These are phyloP conservation scores for Lindbergichthys nudifrons DNA, from an alignment of 2,797 vertebrate genomes.

Conservation along the genomic window DNA sequence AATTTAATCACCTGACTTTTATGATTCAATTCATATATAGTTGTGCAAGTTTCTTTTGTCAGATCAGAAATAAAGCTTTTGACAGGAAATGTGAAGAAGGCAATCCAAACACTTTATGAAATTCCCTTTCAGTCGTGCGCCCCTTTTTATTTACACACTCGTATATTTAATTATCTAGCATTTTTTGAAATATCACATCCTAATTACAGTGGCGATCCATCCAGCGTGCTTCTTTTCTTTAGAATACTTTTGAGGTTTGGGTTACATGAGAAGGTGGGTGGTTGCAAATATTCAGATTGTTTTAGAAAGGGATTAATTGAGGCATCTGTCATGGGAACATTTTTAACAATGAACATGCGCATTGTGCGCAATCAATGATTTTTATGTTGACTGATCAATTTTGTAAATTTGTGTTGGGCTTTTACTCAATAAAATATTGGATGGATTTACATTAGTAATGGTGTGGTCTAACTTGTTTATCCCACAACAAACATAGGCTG, in stretches of 20 bases:
- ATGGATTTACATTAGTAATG: slow-evolving; percentile 73
- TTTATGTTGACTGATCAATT: slow-evolving; percentile 81
- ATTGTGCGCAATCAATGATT: slow-evolving; percentile 73
- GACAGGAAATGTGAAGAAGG: slow-evolving; percentile 37
- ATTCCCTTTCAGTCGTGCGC: slow-evolving; percentile 11
- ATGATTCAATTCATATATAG: slow-evolving; percentile 33
- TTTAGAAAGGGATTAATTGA: slow-evolving; percentile 57
- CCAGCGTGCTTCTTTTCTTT: slow-evolving; percentile 60
- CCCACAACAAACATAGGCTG: neutral
- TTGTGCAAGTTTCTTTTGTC: slow-evolving; percentile 42
- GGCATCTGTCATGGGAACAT: slow-evolving; percentile 69
- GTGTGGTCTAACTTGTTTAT: slow-evolving; percentile 28
- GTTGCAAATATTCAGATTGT: slow-evolving; percentile 55
- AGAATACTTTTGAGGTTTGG: slow-evolving; percentile 53
- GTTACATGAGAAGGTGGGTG: slow-evolving; percentile 52
- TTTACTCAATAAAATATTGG: slow-evolving; percentile 88
- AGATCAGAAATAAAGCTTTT: slow-evolving; percentile 34
- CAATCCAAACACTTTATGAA: slow-evolving; percentile 25
- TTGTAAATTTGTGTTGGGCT: slow-evolving; percentile 84
- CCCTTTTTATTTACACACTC: slow-evolving; percentile 52
- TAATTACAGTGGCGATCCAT: slow-evolving; percentile 66
- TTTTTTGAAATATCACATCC: slow-evolving; percentile 36
- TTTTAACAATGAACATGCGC: slow-evolving; percentile 77
- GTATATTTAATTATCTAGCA: slow-evolving; percentile 34
- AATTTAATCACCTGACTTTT: slow-evolving; percentile 43